A percentile compares a stretch with the other conserved stretches of the same genome.
Evolutionary conservation across 2,888 invertebrate species (phyloP).

Genomic region (Heteromurus nitidus): DNA sequence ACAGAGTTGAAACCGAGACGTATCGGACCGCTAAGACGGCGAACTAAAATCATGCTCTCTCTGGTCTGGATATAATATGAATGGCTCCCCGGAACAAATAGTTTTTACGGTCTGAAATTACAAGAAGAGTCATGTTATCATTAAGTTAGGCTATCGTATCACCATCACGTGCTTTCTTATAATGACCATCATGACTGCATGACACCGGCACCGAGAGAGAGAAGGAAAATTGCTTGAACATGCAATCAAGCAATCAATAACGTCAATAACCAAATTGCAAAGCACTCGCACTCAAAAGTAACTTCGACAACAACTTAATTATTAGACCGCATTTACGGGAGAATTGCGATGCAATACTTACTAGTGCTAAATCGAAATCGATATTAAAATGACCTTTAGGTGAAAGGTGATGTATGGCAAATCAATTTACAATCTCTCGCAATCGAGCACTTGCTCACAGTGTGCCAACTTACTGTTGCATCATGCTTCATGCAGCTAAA

Average conservation of each 20-base stretch:
- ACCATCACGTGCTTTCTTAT: too few relatives aligned
- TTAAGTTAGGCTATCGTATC: too few relatives aligned
- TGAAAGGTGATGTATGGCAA: neutral
- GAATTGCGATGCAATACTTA: neutral
- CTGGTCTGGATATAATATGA: neutral
- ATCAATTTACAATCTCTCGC: neutral
- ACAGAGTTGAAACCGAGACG: conserved; percentile 68
- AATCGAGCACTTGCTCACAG: neutral
- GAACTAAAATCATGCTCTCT: conserved; percentile 71
- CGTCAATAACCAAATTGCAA: neutral
- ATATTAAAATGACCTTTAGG: neutral
- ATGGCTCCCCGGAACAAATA: conserved; percentile 28
- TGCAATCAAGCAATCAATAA: neutral
- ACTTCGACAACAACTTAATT: neutral
- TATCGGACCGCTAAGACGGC: conserved; percentile 67
- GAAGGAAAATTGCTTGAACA: neutral
- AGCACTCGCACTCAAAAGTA: neutral
- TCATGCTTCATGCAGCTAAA: too few relatives aligned
- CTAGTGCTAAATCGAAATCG: too few relatives aligned
- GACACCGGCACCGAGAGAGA: neutral
- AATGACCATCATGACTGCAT: neutral
- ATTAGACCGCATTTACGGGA: neutral
- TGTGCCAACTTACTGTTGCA: too few relatives aligned
- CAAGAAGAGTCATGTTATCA: too few relatives aligned
- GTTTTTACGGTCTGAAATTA: conserved; percentile 23